Evolutionary conservation across 1,140 invertebrate genomes (phyloP).

Genomic region (Cotesia typhae): DNA sequence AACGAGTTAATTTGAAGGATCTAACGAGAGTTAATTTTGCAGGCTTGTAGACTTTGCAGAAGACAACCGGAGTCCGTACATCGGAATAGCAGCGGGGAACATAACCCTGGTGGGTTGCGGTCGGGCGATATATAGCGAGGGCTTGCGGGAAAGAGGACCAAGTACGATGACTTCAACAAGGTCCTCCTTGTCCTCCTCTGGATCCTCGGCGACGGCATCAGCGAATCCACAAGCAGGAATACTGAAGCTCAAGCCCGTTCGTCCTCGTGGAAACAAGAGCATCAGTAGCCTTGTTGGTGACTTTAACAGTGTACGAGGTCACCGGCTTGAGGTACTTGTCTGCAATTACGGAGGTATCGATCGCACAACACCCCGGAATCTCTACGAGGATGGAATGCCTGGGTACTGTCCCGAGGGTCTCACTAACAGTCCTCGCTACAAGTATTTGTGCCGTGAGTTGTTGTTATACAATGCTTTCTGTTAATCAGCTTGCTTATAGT

Average conservation of each 20-base stretch:
- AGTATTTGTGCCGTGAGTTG: constrained; percentile 53
- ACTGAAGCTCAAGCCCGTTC: neutral
- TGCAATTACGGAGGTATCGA: constrained; percentile 62
- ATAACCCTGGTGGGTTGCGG: constrained; percentile 52
- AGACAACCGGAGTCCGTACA: constrained; percentile 44
- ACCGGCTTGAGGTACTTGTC: constrained; percentile 52
- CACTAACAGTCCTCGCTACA: constrained; percentile 47
- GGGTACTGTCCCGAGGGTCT: constrained; percentile 52
- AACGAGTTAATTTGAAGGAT: constrained; percentile 14
- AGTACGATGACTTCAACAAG: constrained; percentile 15
- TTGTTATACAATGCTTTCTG: constrained; percentile 63
- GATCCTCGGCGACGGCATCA: neutral
- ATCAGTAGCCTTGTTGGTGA: constrained; percentile 7
- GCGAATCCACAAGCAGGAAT: neutral
- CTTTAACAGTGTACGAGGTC: too few relatives aligned
- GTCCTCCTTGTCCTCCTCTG: neutral
- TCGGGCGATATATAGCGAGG: constrained; percentile 48
- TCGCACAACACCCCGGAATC: constrained; percentile 44
- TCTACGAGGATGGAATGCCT: constrained; percentile 49
- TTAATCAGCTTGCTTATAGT: constrained; percentile 81
- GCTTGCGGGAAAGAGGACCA: constrained; percentile 17
- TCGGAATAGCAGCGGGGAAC: constrained; percentile 47
- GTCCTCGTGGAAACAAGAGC: constrained; percentile 34
- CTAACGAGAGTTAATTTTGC: constrained; percentile 35
- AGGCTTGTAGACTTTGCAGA: constrained; percentile 47